phyloP scores from a whole-genome alignment of 2,113 vertebrate genomes.

The Picathartes gymnocephalus region DNA sequence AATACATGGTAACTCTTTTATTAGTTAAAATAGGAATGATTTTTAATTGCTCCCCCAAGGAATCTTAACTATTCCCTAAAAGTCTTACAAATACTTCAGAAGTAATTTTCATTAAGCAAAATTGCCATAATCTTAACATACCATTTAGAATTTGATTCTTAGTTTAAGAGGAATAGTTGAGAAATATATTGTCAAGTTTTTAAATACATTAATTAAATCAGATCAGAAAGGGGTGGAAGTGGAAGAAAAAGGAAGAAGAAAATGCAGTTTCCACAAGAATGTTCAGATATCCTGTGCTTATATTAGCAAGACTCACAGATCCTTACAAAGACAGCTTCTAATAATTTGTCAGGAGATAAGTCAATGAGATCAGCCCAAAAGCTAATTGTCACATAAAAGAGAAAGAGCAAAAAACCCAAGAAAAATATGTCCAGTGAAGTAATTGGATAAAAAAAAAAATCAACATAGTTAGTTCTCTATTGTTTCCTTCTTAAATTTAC shows the following conservation, averaged over 20 bases:
- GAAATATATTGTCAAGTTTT: background rate
- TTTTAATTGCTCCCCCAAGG: background rate
- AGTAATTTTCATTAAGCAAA: background rate
- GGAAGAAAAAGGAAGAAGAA: background rate
- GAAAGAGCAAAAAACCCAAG: background rate
- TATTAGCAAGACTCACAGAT: background rate
- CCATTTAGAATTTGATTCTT: background rate
- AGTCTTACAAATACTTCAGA: background rate
- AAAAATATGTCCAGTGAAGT: background rate
- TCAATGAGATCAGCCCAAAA: background rate
- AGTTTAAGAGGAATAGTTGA: background rate
- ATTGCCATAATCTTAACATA: background rate
- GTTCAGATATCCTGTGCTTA: background rate
- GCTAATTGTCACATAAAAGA: background rate
- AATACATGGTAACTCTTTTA: background rate
- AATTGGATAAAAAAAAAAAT: background rate
- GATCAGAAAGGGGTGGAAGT: background rate
- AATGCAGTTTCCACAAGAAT: fast-evolving
- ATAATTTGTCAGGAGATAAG: background rate
- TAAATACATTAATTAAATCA: background rate
- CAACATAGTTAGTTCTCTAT: background rate
- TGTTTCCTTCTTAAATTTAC: background rate
- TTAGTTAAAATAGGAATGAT: background rate
- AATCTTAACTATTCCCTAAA: background rate
- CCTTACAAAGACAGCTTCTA: background rate